Evolutionary conservation across 2,888 invertebrate species (phyloP), one percentile per base, ranked within the genome.

Genomic region (Platycheirus albimanus): DNA sequence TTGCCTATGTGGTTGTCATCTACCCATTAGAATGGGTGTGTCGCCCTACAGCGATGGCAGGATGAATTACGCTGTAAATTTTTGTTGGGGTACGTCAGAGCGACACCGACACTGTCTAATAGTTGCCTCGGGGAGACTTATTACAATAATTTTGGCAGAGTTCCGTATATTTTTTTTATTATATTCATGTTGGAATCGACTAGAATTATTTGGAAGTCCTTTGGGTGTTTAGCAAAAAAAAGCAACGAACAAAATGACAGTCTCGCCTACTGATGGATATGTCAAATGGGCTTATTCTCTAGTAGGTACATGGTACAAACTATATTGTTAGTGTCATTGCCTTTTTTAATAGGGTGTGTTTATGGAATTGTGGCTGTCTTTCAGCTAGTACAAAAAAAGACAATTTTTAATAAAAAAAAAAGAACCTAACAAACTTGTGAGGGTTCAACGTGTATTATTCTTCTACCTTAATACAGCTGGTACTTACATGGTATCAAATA

Each of bases 41-140:
- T 43, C 66, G 45, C 61, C 30, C 28, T 45, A 28, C 45, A 45
- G 61, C 61, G 61, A 45, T 24, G 63, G 75, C 56, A 45, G 76
- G 66, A 76, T 76, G 51, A 81, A 80, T 75, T 69, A 75, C 61
- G 75, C 28, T 69, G 67, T 72, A 24, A 43, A 61, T 13, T 61
- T 61, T 69, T 56, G 67, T 56, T 54, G 43, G 45, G 20, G 58
- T 58, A 49, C 33, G 38, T 20, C 72, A 66, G 36, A 45, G 45
- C 49, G 49, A 58, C n/a, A n/a, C 77, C 69, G 56, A 64, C 80
- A 61, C 71, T 81, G 58, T 45, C 45, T 76, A 76, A 81, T 61
- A 81, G 70, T 81, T 51, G 64, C 76, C 66, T 30, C 52, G 41
- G 61, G 71, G 70, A 71, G 70, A 76, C 80, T 66, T 76, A 76